These are phyloP conservation scores for Meriones unguiculatus DNA, from an alignment of 2,113 vertebrate genomes.

Conservation along the genomic window DNA sequence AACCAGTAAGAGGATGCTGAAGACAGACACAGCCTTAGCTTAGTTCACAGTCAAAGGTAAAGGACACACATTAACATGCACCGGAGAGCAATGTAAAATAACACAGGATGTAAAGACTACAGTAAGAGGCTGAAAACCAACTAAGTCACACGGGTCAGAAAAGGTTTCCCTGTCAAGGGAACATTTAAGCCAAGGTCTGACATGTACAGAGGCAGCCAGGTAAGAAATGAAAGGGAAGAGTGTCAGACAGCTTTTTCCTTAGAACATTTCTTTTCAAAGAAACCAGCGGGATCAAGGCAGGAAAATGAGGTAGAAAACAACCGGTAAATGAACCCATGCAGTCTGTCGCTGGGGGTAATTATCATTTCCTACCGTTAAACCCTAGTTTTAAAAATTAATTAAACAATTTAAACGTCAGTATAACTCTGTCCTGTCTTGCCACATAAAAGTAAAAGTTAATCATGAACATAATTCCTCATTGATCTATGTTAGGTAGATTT, in stretches of 20 bases:
- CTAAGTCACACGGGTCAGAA: neutral
- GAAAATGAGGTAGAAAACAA: neutral
- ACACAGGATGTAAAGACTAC: neutral
- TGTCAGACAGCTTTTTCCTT: neutral
- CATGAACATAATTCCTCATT: conserved; percentile 59
- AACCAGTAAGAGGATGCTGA: neutral
- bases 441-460: conserved; percentile 65
- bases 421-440: conserved; percentile 37
- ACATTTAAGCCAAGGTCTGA: neutral
- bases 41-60: neutral
- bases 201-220: neutral
- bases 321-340: neutral
- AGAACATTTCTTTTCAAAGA: conserved; percentile 34
- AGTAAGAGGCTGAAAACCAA: neutral
- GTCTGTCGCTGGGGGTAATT: conserved; percentile 13
- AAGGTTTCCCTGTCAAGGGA: neutral
- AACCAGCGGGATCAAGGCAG: neutral
- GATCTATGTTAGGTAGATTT: conserved; percentile 65
- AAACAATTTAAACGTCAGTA: conserved; percentile 33
- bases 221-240: neutral
- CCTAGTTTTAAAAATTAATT: conserved; percentile 55
- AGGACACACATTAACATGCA: neutral
- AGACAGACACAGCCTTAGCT: neutral
- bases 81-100: conserved; percentile 39
- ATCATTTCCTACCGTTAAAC: conserved; percentile 48